Evolutionary conservation across 1,140 invertebrate genomes (phyloP).

Genomic region (Thereuonema tuberculata): DNA sequence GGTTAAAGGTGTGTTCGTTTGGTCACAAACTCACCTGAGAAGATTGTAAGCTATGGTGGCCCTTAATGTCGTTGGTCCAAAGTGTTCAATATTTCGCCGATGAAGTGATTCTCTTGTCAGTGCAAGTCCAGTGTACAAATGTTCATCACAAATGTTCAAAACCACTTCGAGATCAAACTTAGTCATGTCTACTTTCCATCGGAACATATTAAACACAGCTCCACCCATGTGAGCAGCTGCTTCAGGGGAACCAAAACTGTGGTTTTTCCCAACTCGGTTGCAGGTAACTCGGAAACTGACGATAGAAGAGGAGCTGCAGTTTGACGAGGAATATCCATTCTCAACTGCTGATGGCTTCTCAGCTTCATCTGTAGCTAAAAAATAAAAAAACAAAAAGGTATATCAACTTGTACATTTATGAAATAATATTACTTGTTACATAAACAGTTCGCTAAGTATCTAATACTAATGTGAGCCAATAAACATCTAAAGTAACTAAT

Average conservation of each 20-base stretch:
- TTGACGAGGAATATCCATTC: too few relatives aligned
- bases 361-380: background rate
- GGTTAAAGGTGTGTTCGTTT: too few relatives aligned
- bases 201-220: slow-evolving; percentile 38
- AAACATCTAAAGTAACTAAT: too few relatives aligned
- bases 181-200: slow-evolving; percentile 42
- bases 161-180: slow-evolving; percentile 42
- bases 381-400: slow-evolving; percentile 21
- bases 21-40: too few relatives aligned
- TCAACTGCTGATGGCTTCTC: slow-evolving; percentile 11
- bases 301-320: too few relatives aligned
- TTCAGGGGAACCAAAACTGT: slow-evolving; percentile 40
- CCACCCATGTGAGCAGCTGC: slow-evolving; percentile 39
- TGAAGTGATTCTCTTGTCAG: slow-evolving; percentile 43
- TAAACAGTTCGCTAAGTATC: too few relatives aligned
- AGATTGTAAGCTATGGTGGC: slow-evolving; percentile 39
- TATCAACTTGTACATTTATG: too few relatives aligned
- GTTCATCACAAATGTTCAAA: slow-evolving; percentile 34
- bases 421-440: too few relatives aligned
- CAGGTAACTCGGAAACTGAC: slow-evolving; percentile 42
- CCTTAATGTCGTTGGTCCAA: slow-evolving; percentile 45
- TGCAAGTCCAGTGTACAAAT: slow-evolving; percentile 35
- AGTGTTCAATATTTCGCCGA: slow-evolving; percentile 39
- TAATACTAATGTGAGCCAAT: too few relatives aligned
- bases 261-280: slow-evolving; percentile 36